These are phyloP conservation scores for Seriola rivoliana DNA, from an alignment of 2,113 vertebrate genomes.

Conservation along the genomic window DNA sequence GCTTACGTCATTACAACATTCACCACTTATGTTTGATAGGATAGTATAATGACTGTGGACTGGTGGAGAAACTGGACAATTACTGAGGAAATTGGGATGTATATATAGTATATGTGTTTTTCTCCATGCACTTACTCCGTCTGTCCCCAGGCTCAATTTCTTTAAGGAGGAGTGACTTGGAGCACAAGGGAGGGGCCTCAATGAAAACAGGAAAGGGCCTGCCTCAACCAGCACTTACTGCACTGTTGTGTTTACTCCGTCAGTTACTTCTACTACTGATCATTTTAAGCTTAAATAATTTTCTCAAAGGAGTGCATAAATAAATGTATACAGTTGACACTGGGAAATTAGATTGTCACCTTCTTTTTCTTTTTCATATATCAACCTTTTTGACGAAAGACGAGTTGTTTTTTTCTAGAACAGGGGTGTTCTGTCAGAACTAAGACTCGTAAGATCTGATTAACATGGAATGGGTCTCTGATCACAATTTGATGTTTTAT, in stretches of 20 bases:
- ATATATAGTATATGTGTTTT: background rate
- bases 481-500: constrained; percentile 3
- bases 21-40: background rate
- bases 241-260: background rate
- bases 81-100: background rate
- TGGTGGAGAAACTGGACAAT: background rate
- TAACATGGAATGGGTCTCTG: background rate
- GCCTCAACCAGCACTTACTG: background rate
- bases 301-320: background rate
- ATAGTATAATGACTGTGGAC: background rate
- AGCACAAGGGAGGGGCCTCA: constrained; percentile 2
- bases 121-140: background rate
- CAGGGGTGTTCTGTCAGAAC: background rate
- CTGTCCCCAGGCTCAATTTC: background rate
- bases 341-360: background rate
- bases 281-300: background rate
- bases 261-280: constrained; percentile 5
- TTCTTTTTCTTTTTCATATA: background rate
- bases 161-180: background rate
- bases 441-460: background rate
- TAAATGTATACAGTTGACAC: background rate
- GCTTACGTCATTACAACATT: background rate
- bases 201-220: constrained; percentile 15
- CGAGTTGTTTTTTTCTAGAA: background rate
- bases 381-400: background rate